Evolutionary conservation across 2,888 invertebrate species (phyloP).

Genomic region (Steinernema hermaphroditum): DNA sequence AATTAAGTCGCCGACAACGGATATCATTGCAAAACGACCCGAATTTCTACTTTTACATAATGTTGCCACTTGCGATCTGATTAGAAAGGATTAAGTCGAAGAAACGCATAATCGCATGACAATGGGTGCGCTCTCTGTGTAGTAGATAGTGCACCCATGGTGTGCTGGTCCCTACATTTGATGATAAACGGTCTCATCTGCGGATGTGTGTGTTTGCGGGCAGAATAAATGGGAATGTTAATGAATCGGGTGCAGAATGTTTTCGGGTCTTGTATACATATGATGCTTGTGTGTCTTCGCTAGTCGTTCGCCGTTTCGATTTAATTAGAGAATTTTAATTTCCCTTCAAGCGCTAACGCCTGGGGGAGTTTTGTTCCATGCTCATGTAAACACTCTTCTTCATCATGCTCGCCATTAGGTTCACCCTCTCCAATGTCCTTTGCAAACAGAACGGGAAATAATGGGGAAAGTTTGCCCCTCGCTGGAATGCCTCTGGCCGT

Average conservation of each 20-base stretch:
- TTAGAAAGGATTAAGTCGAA: not conserved
- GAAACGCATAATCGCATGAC: not conserved
- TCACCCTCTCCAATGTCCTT: not conserved
- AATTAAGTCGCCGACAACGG: constrained; percentile 26
- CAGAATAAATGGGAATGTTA: constrained; percentile 25
- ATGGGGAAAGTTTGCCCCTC: constrained; percentile 23
- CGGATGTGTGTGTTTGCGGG: constrained; percentile 22
- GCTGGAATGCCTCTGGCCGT: not conserved
- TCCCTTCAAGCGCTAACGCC: constrained; percentile 24
- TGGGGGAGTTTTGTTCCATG: constrained; percentile 21
- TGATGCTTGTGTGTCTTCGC: constrained; percentile 22
- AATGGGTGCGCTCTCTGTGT: no score
- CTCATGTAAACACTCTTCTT: constrained; percentile 30
- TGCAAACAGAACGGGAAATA: not conserved
- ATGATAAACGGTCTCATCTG: not conserved
- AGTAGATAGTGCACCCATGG: no score
- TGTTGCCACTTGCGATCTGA: constrained; percentile 11
- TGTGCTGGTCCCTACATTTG: not conserved
- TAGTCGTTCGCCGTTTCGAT: constrained; percentile 27
- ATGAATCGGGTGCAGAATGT: constrained; percentile 31
- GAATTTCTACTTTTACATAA: constrained; percentile 9
- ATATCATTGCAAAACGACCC: constrained; percentile 19
- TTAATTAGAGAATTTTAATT: constrained; percentile 31
- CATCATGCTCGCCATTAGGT: constrained; percentile 25
- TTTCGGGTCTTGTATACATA: constrained; percentile 29